Evolutionary conservation across 2,888 invertebrate species (phyloP), one percentile per base, ranked within the genome.

Genomic region (Cerceris ruficornis): DNA sequence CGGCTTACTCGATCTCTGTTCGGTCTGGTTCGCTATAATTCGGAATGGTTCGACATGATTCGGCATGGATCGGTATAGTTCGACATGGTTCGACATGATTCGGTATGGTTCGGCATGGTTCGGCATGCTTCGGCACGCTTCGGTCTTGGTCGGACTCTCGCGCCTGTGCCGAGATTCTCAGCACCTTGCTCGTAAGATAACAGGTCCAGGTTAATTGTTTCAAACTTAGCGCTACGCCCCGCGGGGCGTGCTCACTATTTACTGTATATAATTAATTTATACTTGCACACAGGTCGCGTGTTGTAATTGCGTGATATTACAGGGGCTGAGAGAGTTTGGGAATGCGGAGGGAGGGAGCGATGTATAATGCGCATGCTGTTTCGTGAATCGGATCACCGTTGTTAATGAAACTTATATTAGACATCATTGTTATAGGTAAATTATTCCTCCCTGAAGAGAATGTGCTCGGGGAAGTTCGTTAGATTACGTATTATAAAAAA

Each of bases 181-280:
- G 60, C 81, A 69, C 72, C 77, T 80, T 75, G 69, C 73, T 76
- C 74, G 65, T 81, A 81, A 88, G 87, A 87, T 89, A 89, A 87
- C 88, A 86, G 86, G 85, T 79, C 82, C 84, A 69, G 84, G 86
- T 87, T 89, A 89, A 90, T 90, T 88, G 87, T 89, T 90, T 90
- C 86, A 84, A 90, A 89, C 82, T 89, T 88, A 69, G 77, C 80
- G 80, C 78, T 74, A 69, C 74, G 79, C 76, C 75, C 76, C 75
- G 75, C 77, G 82, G 80, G 77, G 75, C 71, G 62, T 59, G 66
- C 71, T 66, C 81, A 65, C 80, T 83, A 87, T 88, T 88, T 87
- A 85, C 81, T 70, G 81, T 77, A 75, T 80, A 75, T 88, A 88
- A 88, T 88, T 88, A 85, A 88, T 87, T 88, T 88, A 88, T 83